Evolutionary conservation across 2,113 vertebrate genomes (phyloP).

Genomic region (Hippocampus guttulatus): DNA sequence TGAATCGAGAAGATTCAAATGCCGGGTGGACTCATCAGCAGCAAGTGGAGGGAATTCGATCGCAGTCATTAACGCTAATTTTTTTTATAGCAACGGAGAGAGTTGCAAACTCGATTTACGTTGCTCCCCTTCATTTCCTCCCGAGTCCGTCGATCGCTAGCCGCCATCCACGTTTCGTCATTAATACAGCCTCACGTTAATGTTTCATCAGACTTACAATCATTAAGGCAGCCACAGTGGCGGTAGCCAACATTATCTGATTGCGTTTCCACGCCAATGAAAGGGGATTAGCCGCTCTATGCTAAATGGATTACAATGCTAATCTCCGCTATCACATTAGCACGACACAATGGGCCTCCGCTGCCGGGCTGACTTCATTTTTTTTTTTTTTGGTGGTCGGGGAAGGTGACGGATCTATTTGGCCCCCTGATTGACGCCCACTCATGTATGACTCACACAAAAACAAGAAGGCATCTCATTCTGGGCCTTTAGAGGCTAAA

Average conservation of each 20-base stretch:
- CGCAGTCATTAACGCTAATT: not conserved
- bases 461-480: not conserved
- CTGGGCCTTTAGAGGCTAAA: not conserved
- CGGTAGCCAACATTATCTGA: conserved; percentile 64
- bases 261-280: conserved; percentile 72
- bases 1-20: not conserved
- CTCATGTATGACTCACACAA: not conserved
- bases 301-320: conserved; percentile 80
- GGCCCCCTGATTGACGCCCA: conserved; percentile 13
- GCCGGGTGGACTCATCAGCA: not conserved
- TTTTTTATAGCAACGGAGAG: not conserved
- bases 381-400: conserved; percentile 12
- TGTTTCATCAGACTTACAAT: conserved; percentile 52
- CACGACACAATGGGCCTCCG: conserved; percentile 63
- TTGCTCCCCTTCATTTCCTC: not conserved
- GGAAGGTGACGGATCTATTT: conserved; percentile 40
- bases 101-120: not conserved
- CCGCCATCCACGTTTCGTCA: conserved; percentile 27
- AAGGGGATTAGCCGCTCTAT: conserved; percentile 74
- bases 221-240: conserved; percentile 52
- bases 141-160: conserved; percentile 13
- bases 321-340: conserved; percentile 77
- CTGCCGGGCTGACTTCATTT: conserved; percentile 56
- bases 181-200: conserved; percentile 49
- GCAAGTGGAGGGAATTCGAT: not conserved